Evolutionary conservation across 1,140 invertebrate genomes (phyloP).

Genomic region (Neoseiulus cucumeris): DNA sequence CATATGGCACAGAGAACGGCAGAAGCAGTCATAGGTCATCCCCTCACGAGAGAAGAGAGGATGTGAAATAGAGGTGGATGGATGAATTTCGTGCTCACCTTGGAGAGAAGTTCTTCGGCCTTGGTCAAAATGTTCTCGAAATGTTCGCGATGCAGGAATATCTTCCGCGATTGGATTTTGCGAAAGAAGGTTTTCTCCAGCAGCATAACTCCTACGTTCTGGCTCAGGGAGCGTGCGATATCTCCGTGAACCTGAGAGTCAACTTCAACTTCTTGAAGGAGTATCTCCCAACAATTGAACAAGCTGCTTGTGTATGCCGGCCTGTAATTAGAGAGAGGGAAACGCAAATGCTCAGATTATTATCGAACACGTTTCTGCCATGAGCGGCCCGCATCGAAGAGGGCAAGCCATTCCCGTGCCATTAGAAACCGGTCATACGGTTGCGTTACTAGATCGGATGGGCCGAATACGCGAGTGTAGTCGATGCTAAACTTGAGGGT

Average conservation of each 20-base stretch:
- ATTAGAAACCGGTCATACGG: no score
- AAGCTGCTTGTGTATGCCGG: constrained; percentile 54
- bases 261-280: constrained; percentile 75
- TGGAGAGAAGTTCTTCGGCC: constrained; percentile 64
- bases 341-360: background rate
- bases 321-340: constrained; percentile 32
- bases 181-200: constrained; percentile 68
- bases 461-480: no score
- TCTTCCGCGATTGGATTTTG: constrained; percentile 73
- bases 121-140: constrained; percentile 72
- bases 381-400: no score
- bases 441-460: no score
- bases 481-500: no score
- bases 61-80: no score
- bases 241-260: constrained; percentile 68
- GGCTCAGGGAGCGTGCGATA: constrained; percentile 54
- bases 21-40: no score
- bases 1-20: no score
- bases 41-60: no score
- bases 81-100: constrained; percentile 34
- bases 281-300: constrained; percentile 72
- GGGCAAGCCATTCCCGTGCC: no score
- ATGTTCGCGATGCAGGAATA: constrained; percentile 72
- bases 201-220: constrained; percentile 63
- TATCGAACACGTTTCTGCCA: background rate